A percentile compares a stretch with the other conserved stretches of the same genome.
phyloP scores from a whole-genome alignment of 1,140 invertebrate species.

The Pararge aegeria region DNA sequence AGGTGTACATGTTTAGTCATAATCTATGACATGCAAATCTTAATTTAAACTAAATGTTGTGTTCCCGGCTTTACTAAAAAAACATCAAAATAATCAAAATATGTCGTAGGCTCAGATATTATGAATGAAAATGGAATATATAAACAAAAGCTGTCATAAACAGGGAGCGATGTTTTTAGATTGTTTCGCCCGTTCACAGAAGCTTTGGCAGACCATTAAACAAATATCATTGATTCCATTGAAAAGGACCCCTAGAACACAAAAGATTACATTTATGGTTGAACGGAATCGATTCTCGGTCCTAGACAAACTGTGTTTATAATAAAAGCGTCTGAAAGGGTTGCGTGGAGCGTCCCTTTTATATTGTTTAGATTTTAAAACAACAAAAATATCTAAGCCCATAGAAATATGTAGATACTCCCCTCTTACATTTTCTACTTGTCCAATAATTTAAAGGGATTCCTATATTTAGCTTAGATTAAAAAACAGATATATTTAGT shows the following conservation, averaged over 20 bases:
- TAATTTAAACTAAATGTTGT: too few relatives aligned
- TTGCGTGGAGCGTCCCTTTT: not conserved
- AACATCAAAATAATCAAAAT: too few relatives aligned
- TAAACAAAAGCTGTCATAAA: not conserved
- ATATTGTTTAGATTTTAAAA: not conserved
- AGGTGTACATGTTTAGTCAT: too few relatives aligned
- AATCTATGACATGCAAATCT: too few relatives aligned
- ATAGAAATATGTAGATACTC: not conserved
- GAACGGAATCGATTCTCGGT: constrained; percentile 4
- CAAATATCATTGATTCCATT: constrained; percentile 10
- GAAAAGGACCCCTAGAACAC: not conserved
- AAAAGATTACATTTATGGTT: constrained; percentile 16
- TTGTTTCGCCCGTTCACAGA: constrained; percentile 6
- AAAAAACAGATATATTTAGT: too few relatives aligned
- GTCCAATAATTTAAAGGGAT: too few relatives aligned
- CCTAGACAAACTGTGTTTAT: constrained; percentile 8
- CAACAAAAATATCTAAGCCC: not conserved
- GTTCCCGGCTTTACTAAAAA: too few relatives aligned
- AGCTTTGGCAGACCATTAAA: constrained; percentile 3
- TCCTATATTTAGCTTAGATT: too few relatives aligned
- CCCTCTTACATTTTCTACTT: too few relatives aligned
- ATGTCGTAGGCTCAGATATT: too few relatives aligned
- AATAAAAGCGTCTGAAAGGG: constrained; percentile 4
- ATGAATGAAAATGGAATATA: too few relatives aligned
- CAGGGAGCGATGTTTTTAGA: not conserved